phyloP scores from a whole-genome alignment of 1,140 invertebrate species.

The Cataglyphis hispanica region DNA sequence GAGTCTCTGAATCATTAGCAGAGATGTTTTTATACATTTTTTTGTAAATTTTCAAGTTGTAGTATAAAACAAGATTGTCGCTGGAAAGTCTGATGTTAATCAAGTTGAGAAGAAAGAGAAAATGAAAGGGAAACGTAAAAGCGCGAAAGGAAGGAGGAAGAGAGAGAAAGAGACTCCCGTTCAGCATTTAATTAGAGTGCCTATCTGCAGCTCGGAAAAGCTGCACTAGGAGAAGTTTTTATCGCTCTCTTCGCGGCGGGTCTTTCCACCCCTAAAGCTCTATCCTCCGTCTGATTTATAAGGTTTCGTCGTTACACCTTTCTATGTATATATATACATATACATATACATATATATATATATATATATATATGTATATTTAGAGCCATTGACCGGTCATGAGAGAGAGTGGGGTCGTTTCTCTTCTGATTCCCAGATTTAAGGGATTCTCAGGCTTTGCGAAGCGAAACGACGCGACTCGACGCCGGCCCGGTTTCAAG shows the following conservation, averaged over 20 bases:
- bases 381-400: slow-evolving; percentile 42
- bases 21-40: background rate
- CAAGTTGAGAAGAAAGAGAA: slow-evolving; percentile 8
- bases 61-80: slow-evolving; percentile 13
- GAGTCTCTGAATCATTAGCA: background rate
- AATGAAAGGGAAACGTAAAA: slow-evolving; percentile 45
- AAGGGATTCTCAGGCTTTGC: slow-evolving; percentile 32
- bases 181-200: slow-evolving; percentile 77
- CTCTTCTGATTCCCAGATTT: slow-evolving; percentile 49
- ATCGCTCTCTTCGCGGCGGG: slow-evolving; percentile 49
- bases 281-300: slow-evolving; percentile 49
- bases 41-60: background rate
- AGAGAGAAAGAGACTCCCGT: slow-evolving; percentile 47
- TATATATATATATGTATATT: background rate
- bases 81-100: slow-evolving; percentile 31
- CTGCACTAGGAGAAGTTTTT: slow-evolving; percentile 56
- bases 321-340: background rate
- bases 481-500: slow-evolving; percentile 25
- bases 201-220: slow-evolving; percentile 66
- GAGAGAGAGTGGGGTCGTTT: slow-evolving; percentile 30
- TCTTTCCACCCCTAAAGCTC: slow-evolving; percentile 25
- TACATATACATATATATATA: background rate
- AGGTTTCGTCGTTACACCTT: slow-evolving; percentile 60
- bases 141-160: slow-evolving; percentile 15
- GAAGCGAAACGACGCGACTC: slow-evolving; percentile 14